Conservation (phyloP, 2,113 vertebrate genomes). For the Nothocercus nigrocapillus region DNA sequence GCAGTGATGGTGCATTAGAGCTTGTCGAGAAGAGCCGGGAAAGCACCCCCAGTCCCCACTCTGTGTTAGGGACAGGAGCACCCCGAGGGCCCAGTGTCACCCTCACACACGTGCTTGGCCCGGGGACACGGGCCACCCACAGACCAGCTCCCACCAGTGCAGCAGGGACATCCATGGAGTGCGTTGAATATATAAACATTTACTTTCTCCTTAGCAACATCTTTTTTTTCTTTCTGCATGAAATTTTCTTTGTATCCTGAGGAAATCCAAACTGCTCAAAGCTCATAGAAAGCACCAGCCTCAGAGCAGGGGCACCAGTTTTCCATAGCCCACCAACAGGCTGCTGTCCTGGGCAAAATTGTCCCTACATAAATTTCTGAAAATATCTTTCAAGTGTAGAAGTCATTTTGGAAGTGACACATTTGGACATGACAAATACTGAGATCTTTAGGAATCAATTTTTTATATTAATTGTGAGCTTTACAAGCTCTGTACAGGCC, state of each 20-base stretch:
- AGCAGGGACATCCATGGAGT: rapidly evolving
- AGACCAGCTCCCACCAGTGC: background rate
- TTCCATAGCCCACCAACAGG: background rate
- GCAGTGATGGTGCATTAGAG: rapidly evolving
- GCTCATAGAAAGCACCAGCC: background rate
- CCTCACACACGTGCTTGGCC: too few species aligned
- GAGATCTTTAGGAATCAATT: background rate
- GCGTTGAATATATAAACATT: background rate
- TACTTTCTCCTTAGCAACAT: background rate
- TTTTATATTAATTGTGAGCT: background rate
- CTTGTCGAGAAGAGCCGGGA: background rate
- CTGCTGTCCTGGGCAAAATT: background rate
- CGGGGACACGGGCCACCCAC: background rate
- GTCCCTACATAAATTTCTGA: background rate
- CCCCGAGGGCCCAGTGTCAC: rapidly evolving
- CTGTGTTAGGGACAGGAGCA: background rate
- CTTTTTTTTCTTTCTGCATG: background rate
- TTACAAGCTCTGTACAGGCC: background rate
- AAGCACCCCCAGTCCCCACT: rapidly evolving
- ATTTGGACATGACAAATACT: background rate
- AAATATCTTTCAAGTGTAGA: background rate
- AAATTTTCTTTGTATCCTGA: background rate
- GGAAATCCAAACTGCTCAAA: background rate
- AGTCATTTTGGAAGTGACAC: background rate
- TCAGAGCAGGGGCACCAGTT: rapidly evolving